Base-by-base conservation (phyloP, 2,797 vertebrate species). In the Ispidina picta region DNA sequence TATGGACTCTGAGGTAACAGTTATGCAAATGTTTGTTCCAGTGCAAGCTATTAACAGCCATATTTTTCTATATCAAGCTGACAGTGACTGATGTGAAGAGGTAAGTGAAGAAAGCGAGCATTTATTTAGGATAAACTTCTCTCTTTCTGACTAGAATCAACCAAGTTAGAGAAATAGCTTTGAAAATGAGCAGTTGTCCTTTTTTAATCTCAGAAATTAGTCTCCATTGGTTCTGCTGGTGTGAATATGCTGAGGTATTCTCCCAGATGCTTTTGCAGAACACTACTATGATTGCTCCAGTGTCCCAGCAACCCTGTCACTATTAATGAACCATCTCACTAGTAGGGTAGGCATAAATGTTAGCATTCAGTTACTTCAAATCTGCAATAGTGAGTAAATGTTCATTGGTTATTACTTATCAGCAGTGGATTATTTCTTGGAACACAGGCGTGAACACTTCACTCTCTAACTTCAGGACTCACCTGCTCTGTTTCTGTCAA, bases 21-120 rank as follows among this genome's bases (percentile, higher is more conserved):
- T 98, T 98, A 98, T 98, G 97, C 98, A 98, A 98, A 98, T 98
- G 97, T 98, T 98, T 98, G 97, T 89, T 98, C 96, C 97, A 90
- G 87, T 88, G 92, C 96, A 97, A 97, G 96, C 97, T 97, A 98
- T 98, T 98, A 98, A 93, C 88, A 89, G 92, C 93, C 94, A 96
- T 98, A 97, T 97, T 98, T 98, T 97, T 96, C 96, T 96, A 49
- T 52, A 95, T 97, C 95, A 95, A 94, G 60, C 80, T 97, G 98
- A 97, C 97, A 98, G 91, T 97, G 98, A 98, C 83, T 92, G 95
- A 98, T 97, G 77, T 84, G 91, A 81, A 80, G 71, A 88, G 74
- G 75, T 79, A 92, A 92, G 89, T 89, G 86, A 96, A 96, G 92
- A 96, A 97, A 95, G 33, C 4, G 76, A 88, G 75, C 94, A 95